phyloP scores from a whole-genome alignment of 2,113 vertebrate species.

The Actinemys pallida region DNA sequence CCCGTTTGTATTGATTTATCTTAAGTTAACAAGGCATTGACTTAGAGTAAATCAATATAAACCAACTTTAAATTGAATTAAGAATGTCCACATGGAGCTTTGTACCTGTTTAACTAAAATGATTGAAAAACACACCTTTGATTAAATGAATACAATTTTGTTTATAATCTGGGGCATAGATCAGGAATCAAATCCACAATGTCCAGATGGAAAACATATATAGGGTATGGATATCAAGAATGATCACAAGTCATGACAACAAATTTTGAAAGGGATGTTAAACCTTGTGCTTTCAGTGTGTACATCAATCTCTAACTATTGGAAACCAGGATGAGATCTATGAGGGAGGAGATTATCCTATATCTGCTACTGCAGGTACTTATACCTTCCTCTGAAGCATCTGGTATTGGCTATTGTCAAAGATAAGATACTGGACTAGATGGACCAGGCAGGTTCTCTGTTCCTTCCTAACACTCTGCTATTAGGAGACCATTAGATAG shows the following conservation, averaged over 20 bases:
- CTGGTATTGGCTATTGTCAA: neutral
- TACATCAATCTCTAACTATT: neutral
- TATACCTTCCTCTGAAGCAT: neutral
- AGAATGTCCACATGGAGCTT: neutral
- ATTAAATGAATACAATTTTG: neutral
- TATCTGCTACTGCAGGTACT: neutral
- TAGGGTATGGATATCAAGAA: neutral
- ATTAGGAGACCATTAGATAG: neutral
- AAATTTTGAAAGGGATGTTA: neutral
- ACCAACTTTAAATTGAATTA: neutral
- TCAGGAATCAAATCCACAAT: neutral
- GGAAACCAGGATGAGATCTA: neutral
- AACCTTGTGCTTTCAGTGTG: neutral
- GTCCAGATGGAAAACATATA: neutral
- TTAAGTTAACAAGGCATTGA: neutral
- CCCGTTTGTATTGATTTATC: neutral
- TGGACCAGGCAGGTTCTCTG: neutral
- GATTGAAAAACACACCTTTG: neutral
- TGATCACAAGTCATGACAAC: neutral
- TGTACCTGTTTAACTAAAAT: neutral
- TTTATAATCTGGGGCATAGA: neutral
- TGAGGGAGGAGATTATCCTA: neutral
- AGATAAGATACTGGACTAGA: neutral
- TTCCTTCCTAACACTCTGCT: neutral
- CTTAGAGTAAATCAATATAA: neutral